Evolutionary conservation across 1,140 invertebrate genomes (phyloP), one percentile per base, ranked within the genome.

Genomic region (Macrosteles quadrilineatus): DNA sequence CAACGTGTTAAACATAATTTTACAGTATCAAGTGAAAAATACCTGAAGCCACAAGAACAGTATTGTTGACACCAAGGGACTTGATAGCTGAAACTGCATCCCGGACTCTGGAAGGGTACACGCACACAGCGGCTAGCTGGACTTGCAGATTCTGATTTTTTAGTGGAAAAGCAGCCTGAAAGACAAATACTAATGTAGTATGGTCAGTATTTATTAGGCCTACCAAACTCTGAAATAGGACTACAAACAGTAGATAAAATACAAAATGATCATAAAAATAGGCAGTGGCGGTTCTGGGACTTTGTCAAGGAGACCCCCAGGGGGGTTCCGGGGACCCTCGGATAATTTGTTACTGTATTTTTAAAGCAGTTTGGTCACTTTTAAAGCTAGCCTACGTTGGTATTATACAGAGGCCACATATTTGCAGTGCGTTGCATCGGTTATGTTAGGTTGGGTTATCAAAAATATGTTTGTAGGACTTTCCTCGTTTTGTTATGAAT

Each of bases 91-190:
- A 78, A 55, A 86, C 83, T 68, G 89, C 92, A 83, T 94, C 89
- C 23, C 81, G 74, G 0, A 98, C 90, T 80, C 90, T 86, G 50
- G 87, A 87, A 6, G 96, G 96, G 83, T 98, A 98, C 2, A 99
- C 94, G 85, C 96, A 99, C 70, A 99, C 93, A 31, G 97, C 95
- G 70, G 90, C 47, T n/a, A 50, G 2, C n/a, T 50, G 4, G n/a
- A 11, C 57, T 90, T 90, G 6, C n/a, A 36, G n/a, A 73, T 65
- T 3, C 43, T 23, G 3, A 30, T 30, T 14, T 43, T 62, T 2
- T 29, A 36, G 19, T 66, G 32, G n/a, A 40, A 17, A 43, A 25
- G 32, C 14, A 30, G 63, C 32, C 63, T 43, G 23, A 17, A 36
- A 2, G n/a, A 40, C 11, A 36, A 1, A 40, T 25, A 1, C 1